These are phyloP conservation scores for Holothuria scabra DNA, from an alignment of 53 echinoderm and acorn worm genomes.

Conservation along the genomic window DNA sequence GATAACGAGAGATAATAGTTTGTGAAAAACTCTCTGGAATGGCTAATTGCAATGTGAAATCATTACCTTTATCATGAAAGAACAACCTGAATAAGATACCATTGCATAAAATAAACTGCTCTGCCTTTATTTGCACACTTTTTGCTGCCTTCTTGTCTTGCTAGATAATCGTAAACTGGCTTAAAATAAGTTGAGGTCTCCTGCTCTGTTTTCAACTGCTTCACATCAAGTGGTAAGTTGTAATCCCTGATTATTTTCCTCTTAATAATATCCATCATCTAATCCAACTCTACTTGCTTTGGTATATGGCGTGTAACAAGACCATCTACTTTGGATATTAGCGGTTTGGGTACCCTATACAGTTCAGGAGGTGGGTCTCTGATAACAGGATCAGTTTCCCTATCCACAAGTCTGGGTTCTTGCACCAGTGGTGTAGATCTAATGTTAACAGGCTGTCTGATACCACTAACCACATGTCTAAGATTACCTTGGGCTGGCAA, in stretches of 20 bases:
- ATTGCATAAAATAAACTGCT: conserved; percentile 52
- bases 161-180: conserved; percentile 52
- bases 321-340: conserved; percentile 39
- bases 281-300: too few relatives aligned
- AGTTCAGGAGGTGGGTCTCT: too few relatives aligned
- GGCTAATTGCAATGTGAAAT: conserved; percentile 55
- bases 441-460: too few relatives aligned
- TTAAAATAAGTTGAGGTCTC: neutral
- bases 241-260: conserved; percentile 54
- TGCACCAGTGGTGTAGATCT: too few relatives aligned
- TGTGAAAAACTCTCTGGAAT: conserved; percentile 43
- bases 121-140: conserved; percentile 43
- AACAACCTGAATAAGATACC: conserved; percentile 53
- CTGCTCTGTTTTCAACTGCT: too few relatives aligned
- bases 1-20: conserved; percentile 49
- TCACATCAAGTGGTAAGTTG: neutral
- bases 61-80: conserved; percentile 49
- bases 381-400: too few relatives aligned
- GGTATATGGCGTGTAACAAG: conserved; percentile 47
- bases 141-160: conserved; percentile 58
- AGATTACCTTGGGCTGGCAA: too few relatives aligned
- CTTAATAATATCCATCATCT: neutral
- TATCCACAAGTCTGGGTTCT: too few relatives aligned
- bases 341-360: conserved; percentile 16
- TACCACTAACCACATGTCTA: too few relatives aligned